phyloP scores from a whole-genome alignment of 2,888 invertebrate genomes.

The Ormyrus nitidulus region DNA sequence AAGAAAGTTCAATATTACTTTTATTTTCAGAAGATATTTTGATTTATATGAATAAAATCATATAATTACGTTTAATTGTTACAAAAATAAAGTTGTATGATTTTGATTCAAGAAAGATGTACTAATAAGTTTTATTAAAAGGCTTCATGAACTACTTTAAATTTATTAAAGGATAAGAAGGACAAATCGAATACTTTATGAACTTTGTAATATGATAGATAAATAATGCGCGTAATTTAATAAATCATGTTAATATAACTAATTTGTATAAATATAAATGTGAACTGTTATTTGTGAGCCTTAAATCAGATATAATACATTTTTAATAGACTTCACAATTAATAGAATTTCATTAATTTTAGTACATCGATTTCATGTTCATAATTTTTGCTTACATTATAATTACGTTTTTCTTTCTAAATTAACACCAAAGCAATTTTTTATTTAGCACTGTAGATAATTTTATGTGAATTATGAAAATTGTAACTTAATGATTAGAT shows the following conservation, averaged over 20 bases:
- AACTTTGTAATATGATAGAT: slow-evolving; percentile 41
- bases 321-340: not conserved
- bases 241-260: slow-evolving; percentile 38
- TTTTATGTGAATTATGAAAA: slow-evolving; percentile 19
- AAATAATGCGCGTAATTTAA: slow-evolving; percentile 25
- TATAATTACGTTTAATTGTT: slow-evolving; percentile 11
- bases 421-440: slow-evolving; percentile 20
- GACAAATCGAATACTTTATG: not conserved
- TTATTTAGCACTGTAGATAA: slow-evolving; percentile 6
- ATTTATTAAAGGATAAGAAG: slow-evolving; percentile 14
- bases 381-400: not conserved
- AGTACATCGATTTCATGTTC: not conserved
- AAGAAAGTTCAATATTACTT: slow-evolving; percentile 8
- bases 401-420: slow-evolving; percentile 26
- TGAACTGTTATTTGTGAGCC: not conserved
- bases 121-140: slow-evolving; percentile 5
- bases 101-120: slow-evolving; percentile 31
- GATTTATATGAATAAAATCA: slow-evolving; percentile 1
- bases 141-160: slow-evolving; percentile 1
- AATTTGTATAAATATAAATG: slow-evolving; percentile 17
- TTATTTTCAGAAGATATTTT: slow-evolving; percentile 29
- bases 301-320: slow-evolving; percentile 4
- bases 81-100: not conserved
- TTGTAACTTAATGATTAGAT: not conserved
- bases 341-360: not conserved